A percentile compares a stretch with the other conserved stretches of the same genome.
Evolutionary conservation across 2,113 vertebrate genomes (phyloP).

Genomic region (Rutilus rutilus): DNA sequence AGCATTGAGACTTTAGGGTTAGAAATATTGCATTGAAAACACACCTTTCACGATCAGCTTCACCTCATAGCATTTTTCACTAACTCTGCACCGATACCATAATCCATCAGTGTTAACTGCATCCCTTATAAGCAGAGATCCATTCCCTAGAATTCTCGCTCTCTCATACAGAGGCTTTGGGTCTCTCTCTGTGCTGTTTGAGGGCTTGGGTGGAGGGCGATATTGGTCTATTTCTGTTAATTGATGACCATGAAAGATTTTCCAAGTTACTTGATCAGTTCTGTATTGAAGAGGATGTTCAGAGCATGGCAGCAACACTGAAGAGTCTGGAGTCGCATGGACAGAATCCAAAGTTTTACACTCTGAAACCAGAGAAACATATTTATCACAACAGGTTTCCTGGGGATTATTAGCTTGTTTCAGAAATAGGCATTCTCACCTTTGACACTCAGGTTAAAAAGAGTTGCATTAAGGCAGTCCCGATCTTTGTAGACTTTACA

Average conservation of each 20-base stretch:
- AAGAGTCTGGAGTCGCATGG: not conserved
- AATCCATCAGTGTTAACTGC: not conserved
- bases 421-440: not conserved
- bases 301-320: not conserved
- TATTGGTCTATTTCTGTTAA: not conserved
- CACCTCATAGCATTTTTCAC: constrained; percentile 23
- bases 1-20: too few relatives aligned
- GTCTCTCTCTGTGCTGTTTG: not conserved
- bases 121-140: not conserved
- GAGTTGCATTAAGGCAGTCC: not conserved
- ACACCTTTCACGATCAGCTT: not conserved
- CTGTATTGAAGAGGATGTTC: not conserved
- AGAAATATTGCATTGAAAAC: not conserved
- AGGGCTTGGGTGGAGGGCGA: not conserved
- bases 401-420: not conserved
- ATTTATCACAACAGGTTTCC: not conserved
- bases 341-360: not conserved
- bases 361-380: not conserved
- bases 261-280: not conserved
- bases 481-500: not conserved
- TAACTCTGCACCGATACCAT: constrained; percentile 9
- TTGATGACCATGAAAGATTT: not conserved
- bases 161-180: not conserved
- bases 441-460: not conserved
- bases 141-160: not conserved